These are phyloP conservation scores for Albula goreensis DNA, from an alignment of 2,113 vertebrate genomes.

Conservation along the genomic window DNA sequence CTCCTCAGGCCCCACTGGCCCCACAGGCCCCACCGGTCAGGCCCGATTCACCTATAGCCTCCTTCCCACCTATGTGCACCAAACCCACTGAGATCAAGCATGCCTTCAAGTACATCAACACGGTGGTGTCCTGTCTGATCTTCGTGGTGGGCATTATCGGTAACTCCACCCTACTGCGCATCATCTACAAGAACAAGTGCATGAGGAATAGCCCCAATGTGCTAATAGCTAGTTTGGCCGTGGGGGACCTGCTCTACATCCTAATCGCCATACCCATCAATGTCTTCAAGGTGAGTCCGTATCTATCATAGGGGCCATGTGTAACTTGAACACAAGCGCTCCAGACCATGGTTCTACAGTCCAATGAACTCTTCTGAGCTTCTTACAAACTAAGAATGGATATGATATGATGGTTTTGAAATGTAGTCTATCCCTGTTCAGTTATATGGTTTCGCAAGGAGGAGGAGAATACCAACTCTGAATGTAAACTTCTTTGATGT, in stretches of 20 bases:
- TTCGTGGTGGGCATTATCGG: constrained; percentile 85
- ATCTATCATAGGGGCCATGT: background rate
- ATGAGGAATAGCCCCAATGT: constrained; percentile 90
- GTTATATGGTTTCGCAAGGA: background rate
- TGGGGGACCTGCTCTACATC: constrained; percentile 87
- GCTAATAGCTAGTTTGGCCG: constrained; percentile 83
- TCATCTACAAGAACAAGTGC: constrained; percentile 91
- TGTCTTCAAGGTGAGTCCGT: constrained; percentile 76
- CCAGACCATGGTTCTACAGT: background rate
- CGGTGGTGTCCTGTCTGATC: constrained; percentile 82
- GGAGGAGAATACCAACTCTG: background rate
- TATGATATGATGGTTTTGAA: too few relatives aligned
- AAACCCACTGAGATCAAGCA: constrained; percentile 77
- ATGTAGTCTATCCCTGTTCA: too few relatives aligned
- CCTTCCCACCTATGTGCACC: constrained; percentile 70
- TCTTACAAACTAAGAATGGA: too few relatives aligned
- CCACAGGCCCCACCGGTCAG: constrained; percentile 11
- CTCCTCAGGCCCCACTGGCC: background rate
- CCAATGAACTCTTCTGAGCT: too few relatives aligned
- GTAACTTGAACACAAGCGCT: background rate
- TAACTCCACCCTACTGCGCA: constrained; percentile 83
- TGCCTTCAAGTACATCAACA: constrained; percentile 86
- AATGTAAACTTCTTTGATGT: background rate
- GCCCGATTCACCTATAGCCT: constrained; percentile 28
- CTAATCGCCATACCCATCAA: constrained; percentile 85